Evolutionary conservation across 2,797 vertebrate species (phyloP), one percentile per base, ranked within the genome.

Genomic region (Scleropages formosus): DNA sequence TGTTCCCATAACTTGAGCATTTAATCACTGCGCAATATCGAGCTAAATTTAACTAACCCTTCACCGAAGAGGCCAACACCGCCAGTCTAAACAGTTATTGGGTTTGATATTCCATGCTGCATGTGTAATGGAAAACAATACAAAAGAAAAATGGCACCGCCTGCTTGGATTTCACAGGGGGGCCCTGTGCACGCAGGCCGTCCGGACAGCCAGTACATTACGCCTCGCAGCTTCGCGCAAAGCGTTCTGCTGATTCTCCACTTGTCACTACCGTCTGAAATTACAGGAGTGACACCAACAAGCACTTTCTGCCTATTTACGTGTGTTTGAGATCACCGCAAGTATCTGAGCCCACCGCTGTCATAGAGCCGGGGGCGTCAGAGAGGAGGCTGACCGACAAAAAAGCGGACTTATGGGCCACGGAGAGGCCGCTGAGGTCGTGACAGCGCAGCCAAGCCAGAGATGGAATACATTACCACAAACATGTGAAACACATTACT

Each of bases 41-140:
- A 74, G 74, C 74, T 75, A 18, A 46, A 62, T 76, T 70, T 76
- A 69, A 75, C 66, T 69, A 22, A 69, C 66, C 27, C 24, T 47
- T 74, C 49, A 63, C 47, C 26, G 53, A 31, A 72, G n/a, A 39
- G 47, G 59, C 26, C 61, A 27, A 56, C 26, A 53, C 44, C 7
- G 39, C 56, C 56, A 47, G 66, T 60, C 66, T 39, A 69, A 49
- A 75, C 51, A 69, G 74, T 46, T 69, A 66, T 39, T 26, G 27
- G 44, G 51, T 70, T 68, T 61, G 39, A 70, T 69, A 76, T 76
- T 70, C 60, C 60, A 53, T 47, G 39, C 74, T 27, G 18, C n/a
- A 22, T 18, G 8, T 71, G 60, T 53, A 64, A 53, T 31, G 47
- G 15, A 56, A 49, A 47, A 61, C 75, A 63, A 53, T 63, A 8